Percentiles rank a stretch among this genome's conserved stretches.
Conservation (phyloP, 2,797 vertebrate species). For the Dicrostonyx torquatus region DNA sequence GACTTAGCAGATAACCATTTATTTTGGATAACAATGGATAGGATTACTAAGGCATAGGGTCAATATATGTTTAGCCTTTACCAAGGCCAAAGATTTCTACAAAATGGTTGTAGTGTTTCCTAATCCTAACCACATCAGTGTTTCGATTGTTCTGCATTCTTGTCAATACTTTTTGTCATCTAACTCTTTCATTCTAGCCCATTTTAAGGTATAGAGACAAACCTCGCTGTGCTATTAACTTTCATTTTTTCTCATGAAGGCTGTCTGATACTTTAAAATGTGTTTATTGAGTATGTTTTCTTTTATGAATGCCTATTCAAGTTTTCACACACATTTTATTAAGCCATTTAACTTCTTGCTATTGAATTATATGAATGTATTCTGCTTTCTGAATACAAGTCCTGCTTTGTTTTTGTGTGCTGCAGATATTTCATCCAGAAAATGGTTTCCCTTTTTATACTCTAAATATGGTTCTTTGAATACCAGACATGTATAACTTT, state of each 20-base stretch:
- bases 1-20: neutral
- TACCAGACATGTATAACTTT: slow-evolving; percentile 52
- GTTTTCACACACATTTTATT: neutral
- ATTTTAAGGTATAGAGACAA: neutral
- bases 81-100: neutral
- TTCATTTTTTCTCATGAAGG: neutral
- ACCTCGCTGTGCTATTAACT: neutral
- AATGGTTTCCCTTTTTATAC: neutral
- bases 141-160: neutral
- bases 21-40: slow-evolving; percentile 9
- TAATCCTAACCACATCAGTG: neutral
- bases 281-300: neutral
- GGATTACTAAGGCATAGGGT: neutral
- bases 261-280: neutral
- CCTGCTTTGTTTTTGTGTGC: neutral
- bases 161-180: neutral
- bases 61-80: neutral
- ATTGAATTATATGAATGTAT: slow-evolving; percentile 8
- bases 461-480: slow-evolving; percentile 1
- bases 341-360: neutral
- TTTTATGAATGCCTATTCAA: slow-evolving; percentile 8
- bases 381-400: neutral
- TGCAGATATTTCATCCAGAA: neutral
- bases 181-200: neutral
- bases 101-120: neutral